Percentiles rank a stretch among this genome's conserved stretches.
Evolutionary conservation across 2,797 vertebrate species (phyloP).

Genomic region (Xyrichtys novacula): DNA sequence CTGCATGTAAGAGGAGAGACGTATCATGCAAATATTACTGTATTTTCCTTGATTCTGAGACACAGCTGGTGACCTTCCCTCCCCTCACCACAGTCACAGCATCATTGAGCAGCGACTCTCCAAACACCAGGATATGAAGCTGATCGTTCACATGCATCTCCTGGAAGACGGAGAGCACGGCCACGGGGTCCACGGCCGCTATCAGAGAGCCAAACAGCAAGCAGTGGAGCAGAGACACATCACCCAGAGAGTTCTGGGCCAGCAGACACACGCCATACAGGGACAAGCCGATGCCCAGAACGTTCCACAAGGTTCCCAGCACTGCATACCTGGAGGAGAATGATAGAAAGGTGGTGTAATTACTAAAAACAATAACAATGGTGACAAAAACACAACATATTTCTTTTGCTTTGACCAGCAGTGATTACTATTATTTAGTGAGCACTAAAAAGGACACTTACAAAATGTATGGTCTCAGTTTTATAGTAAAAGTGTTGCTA

Average conservation of each 20-base stretch:
- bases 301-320: slow-evolving; percentile 88
- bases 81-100: slow-evolving; percentile 86
- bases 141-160: slow-evolving; percentile 92
- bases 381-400: no score
- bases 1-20: slow-evolving; percentile 57
- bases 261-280: slow-evolving; percentile 88
- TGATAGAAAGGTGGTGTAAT: neutral
- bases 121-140: slow-evolving; percentile 89
- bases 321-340: slow-evolving; percentile 79
- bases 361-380: neutral
- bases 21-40: neutral
- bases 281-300: slow-evolving; percentile 87
- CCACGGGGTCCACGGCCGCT: slow-evolving; percentile 86
- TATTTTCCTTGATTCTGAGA: neutral
- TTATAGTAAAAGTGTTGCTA: neutral
- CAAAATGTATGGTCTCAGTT: no score
- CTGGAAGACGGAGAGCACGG: slow-evolving; percentile 89
- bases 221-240: slow-evolving; percentile 88
- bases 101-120: slow-evolving; percentile 89
- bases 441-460: neutral
- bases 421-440: neutral
- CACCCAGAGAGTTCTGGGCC: slow-evolving; percentile 79
- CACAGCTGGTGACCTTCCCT: neutral
- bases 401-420: no score
- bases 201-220: slow-evolving; percentile 89